Percentiles rank a stretch among this genome's conserved stretches.
phyloP scores from a whole-genome alignment of 2,113 vertebrate genomes.

The Centropristis striata region DNA sequence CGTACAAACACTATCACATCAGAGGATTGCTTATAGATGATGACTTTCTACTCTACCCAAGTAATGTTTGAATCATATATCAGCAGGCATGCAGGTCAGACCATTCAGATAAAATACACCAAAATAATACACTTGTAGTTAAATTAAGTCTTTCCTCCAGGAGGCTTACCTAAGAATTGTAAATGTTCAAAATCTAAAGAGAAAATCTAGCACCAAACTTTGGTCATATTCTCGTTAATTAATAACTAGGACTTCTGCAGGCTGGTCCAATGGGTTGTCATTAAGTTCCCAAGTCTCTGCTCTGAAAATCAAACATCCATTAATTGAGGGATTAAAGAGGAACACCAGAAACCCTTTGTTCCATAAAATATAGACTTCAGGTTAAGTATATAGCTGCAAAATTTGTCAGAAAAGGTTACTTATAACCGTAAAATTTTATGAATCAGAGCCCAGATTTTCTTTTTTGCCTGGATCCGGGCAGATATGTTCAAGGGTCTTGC shows the following conservation, averaged over 20 bases:
- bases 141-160: not conserved
- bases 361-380: not conserved
- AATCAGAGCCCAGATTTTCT: not conserved
- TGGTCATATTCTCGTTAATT: not conserved
- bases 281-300: constrained; percentile 1
- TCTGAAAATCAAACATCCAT: not conserved
- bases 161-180: not conserved
- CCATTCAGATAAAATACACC: not conserved
- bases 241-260: not conserved
- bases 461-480: not conserved
- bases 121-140: not conserved
- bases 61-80: not conserved
- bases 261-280: not conserved
- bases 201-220: constrained; percentile 18
- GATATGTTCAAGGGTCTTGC: not conserved
- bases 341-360: not conserved
- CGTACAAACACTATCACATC: not conserved
- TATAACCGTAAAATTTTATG: not conserved
- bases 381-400: not conserved
- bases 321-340: not conserved
- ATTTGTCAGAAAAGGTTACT: not conserved
- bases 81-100: not conserved
- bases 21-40: not conserved
- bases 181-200: not conserved
- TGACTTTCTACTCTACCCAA: not conserved